Percentiles rank a stretch among this genome's conserved stretches.
Evolutionary conservation across 2,888 invertebrate genomes (phyloP).

Genomic region (Erebia epiphron): DNA sequence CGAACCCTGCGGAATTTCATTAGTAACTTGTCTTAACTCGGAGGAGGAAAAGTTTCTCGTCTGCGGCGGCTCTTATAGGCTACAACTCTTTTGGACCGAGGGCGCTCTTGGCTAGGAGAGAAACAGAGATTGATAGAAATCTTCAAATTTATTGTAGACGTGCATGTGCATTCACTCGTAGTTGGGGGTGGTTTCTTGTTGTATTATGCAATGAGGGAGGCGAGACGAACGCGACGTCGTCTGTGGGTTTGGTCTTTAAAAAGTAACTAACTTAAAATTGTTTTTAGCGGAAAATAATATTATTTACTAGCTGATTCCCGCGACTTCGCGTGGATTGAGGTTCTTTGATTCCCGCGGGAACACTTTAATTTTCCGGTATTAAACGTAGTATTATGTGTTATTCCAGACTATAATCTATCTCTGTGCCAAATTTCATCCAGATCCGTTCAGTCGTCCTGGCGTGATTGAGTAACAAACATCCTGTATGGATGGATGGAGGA

Average conservation of each 20-base stretch:
- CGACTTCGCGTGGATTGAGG: no score
- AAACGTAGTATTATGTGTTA: no score
- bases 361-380: no score
- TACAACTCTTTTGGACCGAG: conserved; percentile 29
- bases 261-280: background rate
- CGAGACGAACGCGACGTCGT: background rate
- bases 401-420: no score
- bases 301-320: no score
- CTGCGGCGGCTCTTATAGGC: conserved; percentile 8
- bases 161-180: conserved; percentile 4
- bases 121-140: conserved; percentile 31
- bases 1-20: no score
- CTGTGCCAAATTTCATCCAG: no score
- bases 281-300: background rate
- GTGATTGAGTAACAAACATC: no score
- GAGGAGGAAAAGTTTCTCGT: background rate
- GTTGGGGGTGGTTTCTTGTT: conserved; percentile 6
- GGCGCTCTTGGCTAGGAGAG: conserved; percentile 23
- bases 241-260: background rate
- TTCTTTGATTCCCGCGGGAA: no score
- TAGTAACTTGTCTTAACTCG: background rate
- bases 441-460: no score
- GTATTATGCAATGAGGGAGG: conserved; percentile 15
- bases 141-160: conserved; percentile 25
- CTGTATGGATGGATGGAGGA: no score